Conservation (phyloP, 2,888 invertebrate species). For the Cecidostiba fungosa region DNA sequence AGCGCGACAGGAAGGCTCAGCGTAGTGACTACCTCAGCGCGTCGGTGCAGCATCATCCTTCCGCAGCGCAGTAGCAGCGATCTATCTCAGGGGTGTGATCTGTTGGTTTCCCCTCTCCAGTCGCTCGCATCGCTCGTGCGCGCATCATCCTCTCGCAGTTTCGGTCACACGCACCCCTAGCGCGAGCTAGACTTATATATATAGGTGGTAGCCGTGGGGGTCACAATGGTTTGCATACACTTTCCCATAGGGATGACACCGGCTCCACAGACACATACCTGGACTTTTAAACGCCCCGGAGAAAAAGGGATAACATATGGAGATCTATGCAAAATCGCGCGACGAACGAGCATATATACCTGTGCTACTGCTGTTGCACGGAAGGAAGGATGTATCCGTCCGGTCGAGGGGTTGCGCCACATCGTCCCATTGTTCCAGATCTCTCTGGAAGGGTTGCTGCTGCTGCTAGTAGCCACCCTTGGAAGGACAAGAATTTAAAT, state of each 20-base stretch:
- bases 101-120: constrained; percentile 66
- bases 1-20: constrained; percentile 18
- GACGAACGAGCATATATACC: background rate
- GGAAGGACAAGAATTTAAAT: constrained; percentile 74
- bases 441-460: constrained; percentile 71
- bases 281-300: constrained; percentile 76
- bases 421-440: constrained; percentile 77
- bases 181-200: background rate
- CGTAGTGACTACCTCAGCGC: background rate
- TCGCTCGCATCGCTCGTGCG: constrained; percentile 55
- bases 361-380: background rate
- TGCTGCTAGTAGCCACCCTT: constrained; percentile 72
- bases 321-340: constrained; percentile 79
- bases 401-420: constrained; percentile 65
- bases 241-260: constrained; percentile 81
- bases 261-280: constrained; percentile 74
- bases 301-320: constrained; percentile 77
- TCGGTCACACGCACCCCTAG: constrained; percentile 48
- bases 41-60: constrained; percentile 5
- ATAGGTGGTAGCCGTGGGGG: constrained; percentile 71
- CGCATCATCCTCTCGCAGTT: constrained; percentile 52
- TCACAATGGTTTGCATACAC: constrained; percentile 80
- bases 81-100: constrained; percentile 79
- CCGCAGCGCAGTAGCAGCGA: constrained; percentile 56
- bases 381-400: constrained; percentile 67